Percentiles rank a stretch among this genome's conserved stretches.
Evolutionary conservation across 2,888 invertebrate genomes (phyloP).

Genomic region (Balanococcus diminutus): DNA sequence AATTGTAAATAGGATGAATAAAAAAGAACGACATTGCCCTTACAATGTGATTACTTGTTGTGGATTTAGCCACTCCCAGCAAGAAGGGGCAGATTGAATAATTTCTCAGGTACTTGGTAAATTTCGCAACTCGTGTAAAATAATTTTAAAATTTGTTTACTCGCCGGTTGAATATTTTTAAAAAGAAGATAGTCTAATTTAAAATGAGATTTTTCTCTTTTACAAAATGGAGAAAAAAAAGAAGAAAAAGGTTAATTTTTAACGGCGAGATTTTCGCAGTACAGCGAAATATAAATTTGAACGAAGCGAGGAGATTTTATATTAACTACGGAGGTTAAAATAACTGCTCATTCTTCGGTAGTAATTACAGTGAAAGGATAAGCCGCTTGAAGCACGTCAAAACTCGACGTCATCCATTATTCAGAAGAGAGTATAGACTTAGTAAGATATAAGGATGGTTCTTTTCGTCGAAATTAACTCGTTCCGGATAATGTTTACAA

Average conservation of each 20-base stretch:
- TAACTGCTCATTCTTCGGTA: constrained; percentile 34
- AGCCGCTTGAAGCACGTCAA: constrained; percentile 51
- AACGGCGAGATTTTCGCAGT: background rate
- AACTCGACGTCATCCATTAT: constrained; percentile 51
- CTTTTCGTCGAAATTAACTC: constrained; percentile 50
- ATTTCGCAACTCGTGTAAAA: too few species aligned
- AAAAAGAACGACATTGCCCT: too few species aligned
- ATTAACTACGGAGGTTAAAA: constrained; percentile 30
- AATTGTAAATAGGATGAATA: too few species aligned
- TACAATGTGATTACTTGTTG: too few species aligned
- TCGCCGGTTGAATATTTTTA: too few species aligned
- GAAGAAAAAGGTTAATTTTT: background rate
- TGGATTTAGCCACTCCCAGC: too few species aligned
- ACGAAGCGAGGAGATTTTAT: constrained; percentile 28
- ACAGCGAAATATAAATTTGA: constrained; percentile 10
- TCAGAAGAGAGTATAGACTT: constrained; percentile 44
- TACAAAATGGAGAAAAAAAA: background rate
- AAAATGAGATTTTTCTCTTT: background rate
- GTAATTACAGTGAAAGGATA: constrained; percentile 44
- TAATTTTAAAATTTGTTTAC: too few species aligned
- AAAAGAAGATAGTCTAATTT: too few species aligned
- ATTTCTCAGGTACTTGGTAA: too few species aligned
- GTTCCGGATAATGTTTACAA: constrained; percentile 53
- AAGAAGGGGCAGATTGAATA: too few species aligned
- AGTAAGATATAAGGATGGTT: constrained; percentile 43